Percentiles rank a stretch among this genome's conserved stretches.
Conservation (phyloP, 1,140 invertebrate species). For the Saccostrea echinata region DNA sequence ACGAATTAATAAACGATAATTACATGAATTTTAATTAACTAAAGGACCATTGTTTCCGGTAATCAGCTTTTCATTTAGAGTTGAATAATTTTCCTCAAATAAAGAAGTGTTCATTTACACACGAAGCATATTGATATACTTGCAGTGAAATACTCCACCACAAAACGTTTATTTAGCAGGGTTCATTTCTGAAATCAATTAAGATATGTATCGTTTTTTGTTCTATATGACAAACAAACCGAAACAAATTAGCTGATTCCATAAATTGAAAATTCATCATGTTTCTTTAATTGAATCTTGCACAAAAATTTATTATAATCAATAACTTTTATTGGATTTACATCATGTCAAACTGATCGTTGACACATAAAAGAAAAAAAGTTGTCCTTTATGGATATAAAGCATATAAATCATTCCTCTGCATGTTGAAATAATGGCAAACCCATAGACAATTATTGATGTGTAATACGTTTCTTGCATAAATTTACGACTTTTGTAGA, state of each 20-base stretch:
- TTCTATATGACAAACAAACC: neutral
- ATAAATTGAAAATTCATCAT: neutral
- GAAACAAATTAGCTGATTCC: neutral
- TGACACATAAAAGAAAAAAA: neutral
- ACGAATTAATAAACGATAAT: no score
- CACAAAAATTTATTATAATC: constrained; percentile 25
- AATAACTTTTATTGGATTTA: neutral
- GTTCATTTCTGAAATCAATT: neutral
- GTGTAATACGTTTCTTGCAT: neutral
- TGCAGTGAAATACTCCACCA: neutral
- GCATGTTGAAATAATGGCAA: neutral
- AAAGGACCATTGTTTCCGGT: neutral
- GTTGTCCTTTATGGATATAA: neutral
- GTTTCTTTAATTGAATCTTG: constrained; percentile 18
- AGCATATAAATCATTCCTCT: neutral
- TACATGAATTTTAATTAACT: neutral
- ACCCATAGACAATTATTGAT: neutral
- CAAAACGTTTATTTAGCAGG: neutral
- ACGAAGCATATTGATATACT: neutral
- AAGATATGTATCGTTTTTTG: neutral
- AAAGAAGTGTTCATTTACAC: no score
- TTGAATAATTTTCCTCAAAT: no score
- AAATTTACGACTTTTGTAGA: neutral
- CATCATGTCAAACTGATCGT: neutral
- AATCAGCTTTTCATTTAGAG: neutral